Conservation (phyloP, 2,797 vertebrate species). For the Ptychobarbus kaznakovi region DNA sequence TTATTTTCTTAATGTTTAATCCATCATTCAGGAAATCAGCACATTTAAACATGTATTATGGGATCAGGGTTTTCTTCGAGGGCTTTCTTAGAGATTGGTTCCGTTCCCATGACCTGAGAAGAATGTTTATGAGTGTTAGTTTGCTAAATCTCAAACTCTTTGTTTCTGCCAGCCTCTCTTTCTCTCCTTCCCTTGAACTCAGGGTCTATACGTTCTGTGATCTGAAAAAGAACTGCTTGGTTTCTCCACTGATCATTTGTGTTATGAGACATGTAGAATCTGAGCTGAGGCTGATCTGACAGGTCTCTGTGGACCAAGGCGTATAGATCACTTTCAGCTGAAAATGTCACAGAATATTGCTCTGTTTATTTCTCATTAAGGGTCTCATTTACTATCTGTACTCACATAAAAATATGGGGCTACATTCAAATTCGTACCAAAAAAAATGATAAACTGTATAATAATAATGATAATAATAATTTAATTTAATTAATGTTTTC, state of each 20-base stretch:
- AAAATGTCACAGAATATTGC: neutral
- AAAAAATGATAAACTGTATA: neutral
- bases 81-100: slow-evolving; percentile 4
- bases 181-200: slow-evolving; percentile 13
- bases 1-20: slow-evolving; percentile 21
- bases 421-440: neutral
- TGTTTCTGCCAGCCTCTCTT: neutral
- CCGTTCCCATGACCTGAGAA: slow-evolving; percentile 11
- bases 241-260: slow-evolving; percentile 22
- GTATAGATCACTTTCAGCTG: neutral
- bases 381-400: neutral
- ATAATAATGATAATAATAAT: neutral
- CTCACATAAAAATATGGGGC: neutral
- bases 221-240: slow-evolving; percentile 8
- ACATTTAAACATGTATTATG: slow-evolving; percentile 34
- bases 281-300: neutral
- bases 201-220: slow-evolving; percentile 19
- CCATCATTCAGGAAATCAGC: slow-evolving; percentile 21
- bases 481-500: too few species aligned
- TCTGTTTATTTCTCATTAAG: neutral
- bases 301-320: slow-evolving; percentile 6
- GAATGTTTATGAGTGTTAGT: slow-evolving; percentile 1
- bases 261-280: slow-evolving; percentile 34
- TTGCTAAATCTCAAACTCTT: neutral
- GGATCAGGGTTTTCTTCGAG: slow-evolving; percentile 5